Conservation (phyloP, 2,113 vertebrate species). For the Abramis brama region DNA sequence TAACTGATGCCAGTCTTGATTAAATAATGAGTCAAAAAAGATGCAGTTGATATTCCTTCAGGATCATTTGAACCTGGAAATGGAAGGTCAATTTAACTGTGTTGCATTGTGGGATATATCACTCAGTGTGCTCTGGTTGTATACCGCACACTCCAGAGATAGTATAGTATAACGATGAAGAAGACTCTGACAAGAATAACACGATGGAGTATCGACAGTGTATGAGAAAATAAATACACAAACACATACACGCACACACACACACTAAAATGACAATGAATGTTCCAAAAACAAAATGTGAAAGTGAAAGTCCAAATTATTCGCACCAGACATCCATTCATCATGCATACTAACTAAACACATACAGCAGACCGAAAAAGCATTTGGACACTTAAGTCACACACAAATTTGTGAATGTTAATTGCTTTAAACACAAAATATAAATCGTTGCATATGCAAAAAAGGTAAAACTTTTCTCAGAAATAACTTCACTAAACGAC, state of each 20-base stretch:
- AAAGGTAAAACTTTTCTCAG: not conserved
- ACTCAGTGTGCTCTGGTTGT: not conserved
- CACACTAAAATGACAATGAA: slow-evolving; percentile 8
- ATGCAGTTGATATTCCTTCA: not conserved
- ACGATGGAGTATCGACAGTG: slow-evolving; percentile 1
- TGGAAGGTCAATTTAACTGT: not conserved
- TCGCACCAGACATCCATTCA: slow-evolving; percentile 44
- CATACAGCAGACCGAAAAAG: slow-evolving; percentile 45
- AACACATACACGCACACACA: slow-evolving; percentile 2
- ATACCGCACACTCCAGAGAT: not conserved
- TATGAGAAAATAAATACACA: slow-evolving; percentile 2
- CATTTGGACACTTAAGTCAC: not conserved
- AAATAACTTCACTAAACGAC: not conserved
- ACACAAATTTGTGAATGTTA: not conserved
- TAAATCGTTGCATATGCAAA: not conserved
- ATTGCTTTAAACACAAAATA: slow-evolving; percentile 22
- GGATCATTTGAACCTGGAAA: not conserved
- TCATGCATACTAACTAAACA: slow-evolving; percentile 57
- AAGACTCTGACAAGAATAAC: not conserved
- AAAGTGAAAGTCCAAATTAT: slow-evolving; percentile 17
- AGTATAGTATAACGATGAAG: not conserved
- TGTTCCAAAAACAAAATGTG: not conserved
- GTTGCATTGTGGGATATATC: not conserved
- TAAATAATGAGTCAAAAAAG: not conserved
- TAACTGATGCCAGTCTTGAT: not conserved